Evolutionary conservation across 2,888 invertebrate genomes (phyloP).

Genomic region (Clostera curtula): DNA sequence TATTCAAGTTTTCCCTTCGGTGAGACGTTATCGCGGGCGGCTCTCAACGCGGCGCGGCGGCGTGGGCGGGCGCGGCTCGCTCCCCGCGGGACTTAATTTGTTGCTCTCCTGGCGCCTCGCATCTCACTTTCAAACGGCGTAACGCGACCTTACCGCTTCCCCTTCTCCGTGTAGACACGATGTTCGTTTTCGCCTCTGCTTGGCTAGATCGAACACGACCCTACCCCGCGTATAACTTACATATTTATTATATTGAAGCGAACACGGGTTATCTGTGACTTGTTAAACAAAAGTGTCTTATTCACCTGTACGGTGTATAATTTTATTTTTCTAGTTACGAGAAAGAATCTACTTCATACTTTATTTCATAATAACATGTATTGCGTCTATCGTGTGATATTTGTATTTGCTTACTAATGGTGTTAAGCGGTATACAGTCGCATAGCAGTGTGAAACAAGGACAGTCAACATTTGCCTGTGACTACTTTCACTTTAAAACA

Average conservation of each 20-base stretch:
- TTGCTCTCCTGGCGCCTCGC: constrained; percentile 74
- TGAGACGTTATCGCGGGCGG: constrained; percentile 64
- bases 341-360: no score
- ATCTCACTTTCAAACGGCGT: constrained; percentile 73
- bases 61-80: constrained; percentile 51
- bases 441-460: no score
- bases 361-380: no score
- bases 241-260: constrained; percentile 19
- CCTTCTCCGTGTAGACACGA: constrained; percentile 49
- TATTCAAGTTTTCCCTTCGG: constrained; percentile 69
- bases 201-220: constrained; percentile 25
- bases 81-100: constrained; percentile 72
- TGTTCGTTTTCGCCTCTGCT: constrained; percentile 37
- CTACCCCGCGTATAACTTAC: constrained; percentile 11
- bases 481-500: no score
- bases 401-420: no score
- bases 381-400: no score
- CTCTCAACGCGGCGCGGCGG: constrained; percentile 61
- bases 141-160: constrained; percentile 68
- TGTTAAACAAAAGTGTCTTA: constrained; percentile 4
- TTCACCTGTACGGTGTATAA: no score
- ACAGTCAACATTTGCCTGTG: no score
- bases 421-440: no score
- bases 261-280: constrained; percentile 8
- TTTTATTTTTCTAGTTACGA: no score